phyloP scores from a whole-genome alignment of 1,140 invertebrate species.

The Cotesia typhae region DNA sequence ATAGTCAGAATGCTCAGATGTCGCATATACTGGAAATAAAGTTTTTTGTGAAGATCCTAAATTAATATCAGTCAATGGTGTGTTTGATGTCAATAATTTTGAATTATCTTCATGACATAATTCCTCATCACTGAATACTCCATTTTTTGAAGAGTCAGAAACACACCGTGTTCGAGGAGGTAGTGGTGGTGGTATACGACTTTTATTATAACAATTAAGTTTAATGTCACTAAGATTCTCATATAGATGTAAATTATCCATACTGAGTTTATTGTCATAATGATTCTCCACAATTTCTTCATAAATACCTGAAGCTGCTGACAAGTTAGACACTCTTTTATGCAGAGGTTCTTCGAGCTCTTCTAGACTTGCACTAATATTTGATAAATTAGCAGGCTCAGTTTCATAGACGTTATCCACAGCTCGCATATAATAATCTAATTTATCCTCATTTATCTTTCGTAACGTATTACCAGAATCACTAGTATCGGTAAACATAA shows the following conservation, averaged over 20 bases:
- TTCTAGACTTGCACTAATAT: slow-evolving; percentile 43
- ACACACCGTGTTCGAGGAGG: slow-evolving; percentile 56
- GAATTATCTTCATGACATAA: slow-evolving; percentile 51
- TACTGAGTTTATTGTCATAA: slow-evolving; percentile 33
- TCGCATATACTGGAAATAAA: slow-evolving; percentile 30
- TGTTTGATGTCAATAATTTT: slow-evolving; percentile 49
- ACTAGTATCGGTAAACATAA: slow-evolving; percentile 42
- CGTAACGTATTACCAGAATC: slow-evolving; percentile 25
- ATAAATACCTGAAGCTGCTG: slow-evolving; percentile 67
- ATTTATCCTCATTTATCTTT: slow-evolving; percentile 38
- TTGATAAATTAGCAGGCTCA: slow-evolving; percentile 44
- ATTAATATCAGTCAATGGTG: slow-evolving; percentile 47
- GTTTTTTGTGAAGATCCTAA: slow-evolving; percentile 43
- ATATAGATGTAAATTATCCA: slow-evolving; percentile 49
- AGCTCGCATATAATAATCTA: slow-evolving; percentile 37
- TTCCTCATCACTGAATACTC: slow-evolving; percentile 52
- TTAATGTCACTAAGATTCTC: slow-evolving; percentile 52
- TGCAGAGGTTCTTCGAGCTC: slow-evolving; percentile 48
- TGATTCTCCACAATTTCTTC: slow-evolving; percentile 64
- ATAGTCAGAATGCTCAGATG: slow-evolving; percentile 55
- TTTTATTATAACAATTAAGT: slow-evolving; percentile 35
- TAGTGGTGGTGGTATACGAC: slow-evolving; percentile 57
- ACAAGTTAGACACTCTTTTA: slow-evolving; percentile 63
- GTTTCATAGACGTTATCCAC: slow-evolving; percentile 56
- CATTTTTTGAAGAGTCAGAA: slow-evolving; percentile 48